Conservation (phyloP, 1,140 invertebrate genomes). For the Macrosteles quadrilineatus region DNA sequence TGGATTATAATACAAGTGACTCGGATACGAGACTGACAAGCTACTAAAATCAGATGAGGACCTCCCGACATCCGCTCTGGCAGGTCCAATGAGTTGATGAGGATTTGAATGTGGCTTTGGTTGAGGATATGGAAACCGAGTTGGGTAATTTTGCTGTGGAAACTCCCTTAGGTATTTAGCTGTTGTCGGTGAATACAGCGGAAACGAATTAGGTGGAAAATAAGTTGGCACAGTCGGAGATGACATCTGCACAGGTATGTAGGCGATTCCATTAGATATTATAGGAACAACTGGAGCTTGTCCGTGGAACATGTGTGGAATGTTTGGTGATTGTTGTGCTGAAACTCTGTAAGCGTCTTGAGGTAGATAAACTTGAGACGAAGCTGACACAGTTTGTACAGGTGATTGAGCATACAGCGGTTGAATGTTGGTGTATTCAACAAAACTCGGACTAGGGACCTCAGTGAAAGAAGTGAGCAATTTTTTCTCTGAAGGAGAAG, state of each 20-base stretch:
- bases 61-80: too few relatives aligned
- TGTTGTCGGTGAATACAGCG: neutral
- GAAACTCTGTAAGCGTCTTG: conserved; percentile 13
- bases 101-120: too few relatives aligned
- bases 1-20: too few relatives aligned
- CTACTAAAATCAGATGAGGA: too few relatives aligned
- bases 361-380: neutral
- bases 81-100: too few relatives aligned
- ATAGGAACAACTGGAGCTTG: conserved; percentile 7
- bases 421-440: conserved; percentile 24
- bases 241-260: conserved; percentile 13
- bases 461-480: conserved; percentile 12
- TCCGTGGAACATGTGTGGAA: conserved; percentile 20
- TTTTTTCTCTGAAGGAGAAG: neutral
- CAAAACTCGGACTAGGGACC: conserved; percentile 4
- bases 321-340: neutral
- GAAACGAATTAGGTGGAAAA: conserved; percentile 14
- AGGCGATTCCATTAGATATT: conserved; percentile 14
- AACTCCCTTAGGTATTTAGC: neutral
- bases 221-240: neutral
- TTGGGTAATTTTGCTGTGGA: too few relatives aligned
- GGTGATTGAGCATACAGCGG: neutral
- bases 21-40: too few relatives aligned
- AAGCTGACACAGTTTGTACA: neutral
- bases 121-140: too few relatives aligned